Percentiles rank a stretch among this genome's conserved stretches.
Evolutionary conservation across 2,797 vertebrate genomes (phyloP).

Genomic region (Poecilia velifera): DNA sequence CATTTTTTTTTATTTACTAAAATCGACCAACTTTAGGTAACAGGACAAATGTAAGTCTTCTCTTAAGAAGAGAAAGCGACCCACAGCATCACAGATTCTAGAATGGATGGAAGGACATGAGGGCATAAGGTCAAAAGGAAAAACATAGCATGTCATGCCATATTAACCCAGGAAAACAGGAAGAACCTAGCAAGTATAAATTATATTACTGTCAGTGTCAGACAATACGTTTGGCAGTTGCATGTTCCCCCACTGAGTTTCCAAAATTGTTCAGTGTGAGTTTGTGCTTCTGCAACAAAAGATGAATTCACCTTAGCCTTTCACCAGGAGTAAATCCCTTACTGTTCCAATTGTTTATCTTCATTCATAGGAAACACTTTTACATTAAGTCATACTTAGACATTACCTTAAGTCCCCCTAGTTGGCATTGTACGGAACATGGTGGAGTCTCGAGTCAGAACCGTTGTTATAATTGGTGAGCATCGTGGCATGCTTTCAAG

Average conservation of each 20-base stretch:
- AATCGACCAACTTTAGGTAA: background rate
- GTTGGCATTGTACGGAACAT: background rate
- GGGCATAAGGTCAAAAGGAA: background rate
- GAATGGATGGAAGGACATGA: background rate
- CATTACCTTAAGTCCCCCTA: background rate
- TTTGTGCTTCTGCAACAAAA: background rate
- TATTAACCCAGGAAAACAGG: background rate
- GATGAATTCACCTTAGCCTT: background rate
- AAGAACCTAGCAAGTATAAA: background rate
- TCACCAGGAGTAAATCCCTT: background rate
- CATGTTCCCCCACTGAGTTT: background rate
- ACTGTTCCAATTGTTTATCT: background rate
- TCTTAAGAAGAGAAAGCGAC: background rate
- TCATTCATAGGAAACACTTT: background rate
- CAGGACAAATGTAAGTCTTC: background rate
- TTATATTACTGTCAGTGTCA: background rate
- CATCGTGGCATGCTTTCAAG: slow-evolving; percentile 17
- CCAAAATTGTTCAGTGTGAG: background rate
- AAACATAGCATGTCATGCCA: background rate
- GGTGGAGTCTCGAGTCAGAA: background rate
- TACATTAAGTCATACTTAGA: background rate
- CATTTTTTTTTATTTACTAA: background rate
- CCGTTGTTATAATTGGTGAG: slow-evolving; percentile 16
- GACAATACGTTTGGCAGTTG: background rate
- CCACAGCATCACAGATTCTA: background rate